Conservation (phyloP, 1,140 invertebrate species). For the Lepidurus couesii region DNA sequence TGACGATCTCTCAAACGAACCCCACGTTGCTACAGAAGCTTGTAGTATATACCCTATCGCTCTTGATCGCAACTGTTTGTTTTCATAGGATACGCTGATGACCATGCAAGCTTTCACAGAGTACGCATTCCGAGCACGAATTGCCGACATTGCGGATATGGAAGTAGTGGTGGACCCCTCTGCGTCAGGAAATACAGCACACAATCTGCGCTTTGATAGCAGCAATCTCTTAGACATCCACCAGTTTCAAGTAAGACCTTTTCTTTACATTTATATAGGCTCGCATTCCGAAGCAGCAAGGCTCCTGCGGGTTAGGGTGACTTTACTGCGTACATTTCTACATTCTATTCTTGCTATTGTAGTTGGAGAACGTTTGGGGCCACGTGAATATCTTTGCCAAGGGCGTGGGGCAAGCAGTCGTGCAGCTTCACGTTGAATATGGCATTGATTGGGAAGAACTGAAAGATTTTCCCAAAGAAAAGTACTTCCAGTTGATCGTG, state of each 20-base stretch:
- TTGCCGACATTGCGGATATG: slow-evolving; percentile 54
- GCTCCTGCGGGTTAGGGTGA: neutral
- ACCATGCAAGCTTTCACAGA: slow-evolving; percentile 56
- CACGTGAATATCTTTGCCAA: slow-evolving; percentile 50
- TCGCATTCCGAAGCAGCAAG: neutral
- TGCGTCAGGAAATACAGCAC: slow-evolving; percentile 39
- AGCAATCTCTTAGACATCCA: slow-evolving; percentile 39
- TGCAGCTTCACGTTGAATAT: slow-evolving; percentile 51
- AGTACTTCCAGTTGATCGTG: slow-evolving; percentile 48
- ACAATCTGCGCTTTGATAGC: slow-evolving; percentile 39
- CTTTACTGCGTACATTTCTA: neutral
- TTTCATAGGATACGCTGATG: slow-evolving; percentile 52
- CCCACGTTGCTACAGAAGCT: too few species aligned
- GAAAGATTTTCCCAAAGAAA: slow-evolving; percentile 48
- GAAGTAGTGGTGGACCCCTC: slow-evolving; percentile 48
- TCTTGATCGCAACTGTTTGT: neutral
- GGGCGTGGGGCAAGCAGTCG: slow-evolving; percentile 54
- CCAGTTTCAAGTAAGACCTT: slow-evolving; percentile 37
- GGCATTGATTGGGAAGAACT: slow-evolving; percentile 53
- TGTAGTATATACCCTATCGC: neutral
- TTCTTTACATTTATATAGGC: neutral
- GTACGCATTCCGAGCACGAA: slow-evolving; percentile 53
- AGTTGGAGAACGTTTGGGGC: slow-evolving; percentile 50
- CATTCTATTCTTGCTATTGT: neutral
- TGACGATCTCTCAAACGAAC: too few species aligned